Conservation (phyloP, 2,797 vertebrate genomes). For the Centroberyx gerrardi region DNA sequence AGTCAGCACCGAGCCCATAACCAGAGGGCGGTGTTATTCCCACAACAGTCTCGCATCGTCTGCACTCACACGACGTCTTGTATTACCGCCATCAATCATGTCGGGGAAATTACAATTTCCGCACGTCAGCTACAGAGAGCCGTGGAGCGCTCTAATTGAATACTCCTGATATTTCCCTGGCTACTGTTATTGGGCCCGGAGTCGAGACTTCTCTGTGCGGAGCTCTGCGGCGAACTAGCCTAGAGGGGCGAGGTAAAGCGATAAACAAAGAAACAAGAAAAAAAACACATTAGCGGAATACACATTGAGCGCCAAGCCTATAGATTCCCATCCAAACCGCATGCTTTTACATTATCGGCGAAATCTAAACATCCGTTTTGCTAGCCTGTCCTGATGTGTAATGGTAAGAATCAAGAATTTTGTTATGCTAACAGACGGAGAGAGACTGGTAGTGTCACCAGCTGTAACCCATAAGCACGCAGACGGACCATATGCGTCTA, state of each 20-base stretch:
- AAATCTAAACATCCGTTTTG: conserved; percentile 19
- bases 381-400: conserved; percentile 27
- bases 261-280: conserved; percentile 47
- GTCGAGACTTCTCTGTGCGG: conserved; percentile 53
- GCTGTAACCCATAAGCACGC: too few relatives aligned
- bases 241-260: conserved; percentile 67
- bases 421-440: conserved; percentile 16
- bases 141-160: conserved; percentile 82
- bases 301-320: conserved; percentile 16
- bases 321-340: conserved; percentile 36
- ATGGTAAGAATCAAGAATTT: too few relatives aligned
- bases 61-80: conserved; percentile 76
- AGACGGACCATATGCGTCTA: conserved; percentile 31
- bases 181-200: conserved; percentile 66
- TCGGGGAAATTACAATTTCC: conserved; percentile 87
- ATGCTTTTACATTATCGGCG: conserved; percentile 24
- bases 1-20: conserved; percentile 69
- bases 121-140: conserved; percentile 83
- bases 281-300: conserved; percentile 27
- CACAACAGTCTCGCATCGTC: conserved; percentile 71
- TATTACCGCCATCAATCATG: conserved; percentile 89
- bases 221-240: conserved; percentile 60
- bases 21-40: conserved; percentile 76
- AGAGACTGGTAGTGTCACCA: conserved; percentile 31
- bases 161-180: conserved; percentile 78